Conservation (phyloP, 2,888 invertebrate species). For the Drosophila merina region DNA sequence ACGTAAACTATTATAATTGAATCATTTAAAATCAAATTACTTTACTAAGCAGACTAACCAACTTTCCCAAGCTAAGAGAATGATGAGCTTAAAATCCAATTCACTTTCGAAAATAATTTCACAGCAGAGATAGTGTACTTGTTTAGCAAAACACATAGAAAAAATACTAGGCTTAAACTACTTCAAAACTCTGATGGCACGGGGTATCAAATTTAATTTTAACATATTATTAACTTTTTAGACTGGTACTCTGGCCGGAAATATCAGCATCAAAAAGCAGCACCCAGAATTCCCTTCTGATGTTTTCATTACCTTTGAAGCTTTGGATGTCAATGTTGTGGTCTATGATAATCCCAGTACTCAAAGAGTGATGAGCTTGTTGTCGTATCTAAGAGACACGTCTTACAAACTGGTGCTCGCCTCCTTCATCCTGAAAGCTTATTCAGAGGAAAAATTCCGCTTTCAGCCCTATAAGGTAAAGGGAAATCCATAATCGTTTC, state of each 20-base stretch:
- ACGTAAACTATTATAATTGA: no score
- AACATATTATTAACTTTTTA: slow-evolving; percentile 63
- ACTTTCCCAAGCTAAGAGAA: neutral
- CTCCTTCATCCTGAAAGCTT: slow-evolving; percentile 86
- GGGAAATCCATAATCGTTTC: no score
- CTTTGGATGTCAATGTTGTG: slow-evolving; percentile 72
- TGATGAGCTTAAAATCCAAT: slow-evolving; percentile 4
- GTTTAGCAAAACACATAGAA: no score
- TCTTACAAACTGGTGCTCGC: slow-evolving; percentile 87
- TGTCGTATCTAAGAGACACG: slow-evolving; percentile 87
- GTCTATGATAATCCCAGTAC: slow-evolving; percentile 75
- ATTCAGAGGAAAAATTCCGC: no score
- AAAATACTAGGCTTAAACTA: no score
- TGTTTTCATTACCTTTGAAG: slow-evolving; percentile 85
- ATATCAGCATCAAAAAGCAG: slow-evolving; percentile 88
- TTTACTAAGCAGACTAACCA: no score
- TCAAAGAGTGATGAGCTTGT: slow-evolving; percentile 84
- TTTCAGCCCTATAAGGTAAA: no score
- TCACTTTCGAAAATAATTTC: slow-evolving; percentile 11
- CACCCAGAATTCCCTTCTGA: slow-evolving; percentile 89
- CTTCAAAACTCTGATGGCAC: no score
- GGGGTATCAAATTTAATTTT: no score
- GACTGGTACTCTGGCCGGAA: slow-evolving; percentile 89
- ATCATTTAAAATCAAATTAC: no score
- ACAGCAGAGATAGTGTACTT: slow-evolving; percentile 3